phyloP scores from a whole-genome alignment of 2,797 vertebrate genomes.

The Pelodytes ibericus region DNA sequence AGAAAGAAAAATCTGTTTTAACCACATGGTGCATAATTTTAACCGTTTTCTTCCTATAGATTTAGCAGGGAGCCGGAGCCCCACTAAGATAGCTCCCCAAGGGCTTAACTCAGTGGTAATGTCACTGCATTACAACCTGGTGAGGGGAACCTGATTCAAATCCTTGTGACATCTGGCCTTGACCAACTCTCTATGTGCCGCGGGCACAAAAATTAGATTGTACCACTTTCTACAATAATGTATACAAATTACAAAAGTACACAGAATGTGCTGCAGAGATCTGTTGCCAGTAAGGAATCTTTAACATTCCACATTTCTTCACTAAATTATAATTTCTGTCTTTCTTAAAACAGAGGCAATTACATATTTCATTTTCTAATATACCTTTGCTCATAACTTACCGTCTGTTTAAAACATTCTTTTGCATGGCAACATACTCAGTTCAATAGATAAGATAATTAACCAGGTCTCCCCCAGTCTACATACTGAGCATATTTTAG shows the following conservation, averaged over 20 bases:
- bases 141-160: conserved; percentile 33
- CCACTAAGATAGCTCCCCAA: conserved; percentile 24
- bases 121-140: conserved; percentile 43
- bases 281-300: not conserved
- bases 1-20: not conserved
- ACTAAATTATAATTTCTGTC: not conserved
- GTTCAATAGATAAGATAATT: conserved; percentile 34
- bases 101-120: conserved; percentile 42
- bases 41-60: conserved; percentile 38
- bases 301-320: not conserved
- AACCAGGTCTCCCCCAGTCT: conserved; percentile 28
- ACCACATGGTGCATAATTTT: conserved; percentile 18
- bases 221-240: not conserved
- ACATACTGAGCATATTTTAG: conserved; percentile 45
- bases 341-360: not conserved
- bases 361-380: not conserved
- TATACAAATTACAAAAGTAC: not conserved
- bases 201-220: conserved; percentile 8
- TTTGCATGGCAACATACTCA: conserved; percentile 5
- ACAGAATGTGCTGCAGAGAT: not conserved
- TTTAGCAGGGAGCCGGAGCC: conserved; percentile 35
- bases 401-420: not conserved
- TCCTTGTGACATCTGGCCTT: conserved; percentile 22
- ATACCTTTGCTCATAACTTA: not conserved
- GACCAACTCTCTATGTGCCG: conserved; percentile 4